Conservation (phyloP, 2,797 vertebrate genomes). For the Arremon aurantiirostris region DNA sequence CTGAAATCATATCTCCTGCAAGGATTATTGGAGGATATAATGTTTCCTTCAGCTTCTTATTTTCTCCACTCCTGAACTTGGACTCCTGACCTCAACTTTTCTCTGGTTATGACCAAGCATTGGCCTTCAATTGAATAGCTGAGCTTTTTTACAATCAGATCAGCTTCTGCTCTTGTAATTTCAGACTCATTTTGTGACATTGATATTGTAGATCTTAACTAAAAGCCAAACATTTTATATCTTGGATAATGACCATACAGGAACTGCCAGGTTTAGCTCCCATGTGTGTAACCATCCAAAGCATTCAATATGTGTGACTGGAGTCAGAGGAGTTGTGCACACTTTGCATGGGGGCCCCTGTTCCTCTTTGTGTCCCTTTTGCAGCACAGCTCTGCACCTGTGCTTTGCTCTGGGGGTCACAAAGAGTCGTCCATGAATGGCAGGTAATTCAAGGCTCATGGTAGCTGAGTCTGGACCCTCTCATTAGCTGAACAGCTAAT, state of each 20-base stretch:
- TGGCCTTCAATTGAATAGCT: conserved; percentile 49
- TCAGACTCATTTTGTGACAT: conserved; percentile 65
- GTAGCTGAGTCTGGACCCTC: neutral
- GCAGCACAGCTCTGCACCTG: conserved; percentile 25
- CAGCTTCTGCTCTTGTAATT: conserved; percentile 58
- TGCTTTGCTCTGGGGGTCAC: neutral
- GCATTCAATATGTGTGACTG: neutral
- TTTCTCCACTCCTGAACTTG: conserved; percentile 62
- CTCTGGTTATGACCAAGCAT: conserved; percentile 42
- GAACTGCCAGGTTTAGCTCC: conserved; percentile 35
- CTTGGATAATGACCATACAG: conserved; percentile 62
- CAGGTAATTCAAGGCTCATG: conserved; percentile 4
- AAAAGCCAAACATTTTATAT: conserved; percentile 63
- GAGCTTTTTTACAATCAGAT: conserved; percentile 63
- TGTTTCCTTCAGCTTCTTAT: conserved; percentile 53
- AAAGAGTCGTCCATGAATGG: neutral
- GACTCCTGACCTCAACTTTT: conserved; percentile 48
- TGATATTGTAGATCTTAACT: conserved; percentile 68
- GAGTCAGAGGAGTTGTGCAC: neutral
- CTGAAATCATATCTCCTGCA: conserved; percentile 66
- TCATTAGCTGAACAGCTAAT: conserved; percentile 26
- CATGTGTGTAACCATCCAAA: conserved; percentile 47
- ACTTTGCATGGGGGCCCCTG: neutral
- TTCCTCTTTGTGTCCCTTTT: neutral
- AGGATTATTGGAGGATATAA: conserved; percentile 63